phyloP scores from a whole-genome alignment of 1,140 invertebrate genomes.

The Brachionus sp. region DNA sequence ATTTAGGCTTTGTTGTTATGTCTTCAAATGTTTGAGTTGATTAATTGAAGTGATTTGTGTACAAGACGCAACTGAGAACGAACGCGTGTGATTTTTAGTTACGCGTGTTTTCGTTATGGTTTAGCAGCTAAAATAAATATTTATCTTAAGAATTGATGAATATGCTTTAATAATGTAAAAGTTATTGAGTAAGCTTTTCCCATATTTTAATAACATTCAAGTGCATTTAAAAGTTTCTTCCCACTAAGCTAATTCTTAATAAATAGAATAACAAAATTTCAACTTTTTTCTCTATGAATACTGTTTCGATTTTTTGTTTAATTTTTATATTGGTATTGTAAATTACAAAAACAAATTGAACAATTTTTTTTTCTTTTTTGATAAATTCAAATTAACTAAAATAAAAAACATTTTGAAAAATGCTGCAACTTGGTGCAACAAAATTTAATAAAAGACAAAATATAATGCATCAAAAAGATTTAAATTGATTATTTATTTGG shows the following conservation, averaged over 20 bases:
- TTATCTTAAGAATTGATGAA: background rate
- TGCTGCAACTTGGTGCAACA: too few species aligned
- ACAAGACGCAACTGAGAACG: constrained; percentile 23
- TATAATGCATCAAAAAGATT: too few species aligned
- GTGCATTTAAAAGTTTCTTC: background rate
- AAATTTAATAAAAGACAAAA: too few species aligned
- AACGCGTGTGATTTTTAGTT: background rate
- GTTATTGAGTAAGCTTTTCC: constrained; percentile 11
- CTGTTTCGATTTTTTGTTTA: too few species aligned
- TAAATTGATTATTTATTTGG: too few species aligned
- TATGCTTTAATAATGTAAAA: background rate
- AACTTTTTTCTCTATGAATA: too few species aligned
- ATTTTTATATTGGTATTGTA: too few species aligned
- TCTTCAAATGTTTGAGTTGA: background rate
- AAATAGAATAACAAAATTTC: too few species aligned
- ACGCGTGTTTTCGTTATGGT: constrained; percentile 19
- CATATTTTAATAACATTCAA: background rate
- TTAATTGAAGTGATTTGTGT: background rate
- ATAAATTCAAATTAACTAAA: too few species aligned
- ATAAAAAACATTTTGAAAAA: too few species aligned
- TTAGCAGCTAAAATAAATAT: constrained; percentile 16
- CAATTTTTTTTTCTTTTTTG: too few species aligned
- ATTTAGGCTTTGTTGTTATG: constrained; percentile 1
- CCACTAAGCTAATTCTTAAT: background rate
- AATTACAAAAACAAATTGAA: too few species aligned